Evolutionary conservation across 2,113 vertebrate genomes (phyloP).

Genomic region (Syrrhaptes paradoxus): DNA sequence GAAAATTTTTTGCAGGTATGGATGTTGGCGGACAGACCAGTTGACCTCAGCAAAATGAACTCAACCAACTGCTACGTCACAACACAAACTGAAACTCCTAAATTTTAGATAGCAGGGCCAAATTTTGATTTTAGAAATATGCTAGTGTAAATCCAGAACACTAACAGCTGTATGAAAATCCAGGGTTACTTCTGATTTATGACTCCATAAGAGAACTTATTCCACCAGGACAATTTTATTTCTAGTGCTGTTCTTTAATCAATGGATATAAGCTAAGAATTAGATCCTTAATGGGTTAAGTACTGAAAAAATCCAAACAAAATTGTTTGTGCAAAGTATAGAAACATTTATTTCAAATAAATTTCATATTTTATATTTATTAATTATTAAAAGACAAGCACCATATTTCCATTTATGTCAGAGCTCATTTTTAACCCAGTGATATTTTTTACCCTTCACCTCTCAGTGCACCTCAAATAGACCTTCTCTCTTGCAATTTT

Average conservation of each 20-base stretch:
- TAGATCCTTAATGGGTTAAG: background rate
- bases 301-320: background rate
- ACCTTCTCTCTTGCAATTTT: background rate
- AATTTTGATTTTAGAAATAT: background rate
- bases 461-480: background rate
- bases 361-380: background rate
- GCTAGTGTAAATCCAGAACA: background rate
- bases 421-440: background rate
- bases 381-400: background rate
- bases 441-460: accelerated
- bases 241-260: background rate
- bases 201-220: background rate
- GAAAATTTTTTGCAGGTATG: background rate
- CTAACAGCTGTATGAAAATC: background rate
- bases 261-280: background rate
- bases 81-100: background rate
- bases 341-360: background rate
- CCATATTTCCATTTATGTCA: background rate
- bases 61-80: background rate
- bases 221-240: background rate
- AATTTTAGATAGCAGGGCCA: background rate
- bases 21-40: background rate
- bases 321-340: background rate
- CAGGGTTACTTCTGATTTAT: background rate
- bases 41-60: background rate